A percentile compares a stretch with the other conserved stretches of the same genome.
phyloP scores from a whole-genome alignment of 2,888 invertebrate species.

The Plebejus melissa region DNA sequence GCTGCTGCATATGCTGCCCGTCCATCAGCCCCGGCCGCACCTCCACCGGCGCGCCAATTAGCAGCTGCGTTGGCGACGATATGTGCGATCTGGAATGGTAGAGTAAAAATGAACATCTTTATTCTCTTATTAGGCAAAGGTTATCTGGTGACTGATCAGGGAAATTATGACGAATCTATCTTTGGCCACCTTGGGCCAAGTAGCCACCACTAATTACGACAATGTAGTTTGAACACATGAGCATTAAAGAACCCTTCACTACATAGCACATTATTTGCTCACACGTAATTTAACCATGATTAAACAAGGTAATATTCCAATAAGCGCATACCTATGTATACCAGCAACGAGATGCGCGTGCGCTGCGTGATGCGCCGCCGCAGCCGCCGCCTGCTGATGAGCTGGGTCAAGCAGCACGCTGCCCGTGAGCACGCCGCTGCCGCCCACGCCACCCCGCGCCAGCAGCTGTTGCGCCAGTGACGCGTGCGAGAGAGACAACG shows the following conservation, averaged over 20 bases:
- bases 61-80: slow-evolving; percentile 70
- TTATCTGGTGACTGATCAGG: too few species aligned
- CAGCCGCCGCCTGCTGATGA: slow-evolving; percentile 72
- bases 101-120: neutral
- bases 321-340: slow-evolving; percentile 75
- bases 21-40: slow-evolving; percentile 64
- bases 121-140: too few species aligned
- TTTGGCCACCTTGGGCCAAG: too few species aligned
- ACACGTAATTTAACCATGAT: too few species aligned
- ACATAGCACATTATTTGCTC: too few species aligned
- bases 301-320: too few species aligned
- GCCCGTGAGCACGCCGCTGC: slow-evolving; percentile 64
- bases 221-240: too few species aligned
- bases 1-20: slow-evolving; percentile 64
- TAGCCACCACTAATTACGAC: too few species aligned
- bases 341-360: slow-evolving; percentile 85
- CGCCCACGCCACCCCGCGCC: slow-evolving; percentile 66
- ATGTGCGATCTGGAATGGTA: slow-evolving; percentile 62
- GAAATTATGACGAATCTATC: too few species aligned
- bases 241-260: too few species aligned
- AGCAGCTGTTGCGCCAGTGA: slow-evolving; percentile 70
- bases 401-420: slow-evolving; percentile 69
- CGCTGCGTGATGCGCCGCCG: slow-evolving; percentile 71
- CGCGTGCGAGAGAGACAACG: slow-evolving; percentile 81
- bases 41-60: slow-evolving; percentile 70